Evolutionary conservation across 2,888 invertebrate species (phyloP).

Genomic region (Ganaspis brasiliensis): DNA sequence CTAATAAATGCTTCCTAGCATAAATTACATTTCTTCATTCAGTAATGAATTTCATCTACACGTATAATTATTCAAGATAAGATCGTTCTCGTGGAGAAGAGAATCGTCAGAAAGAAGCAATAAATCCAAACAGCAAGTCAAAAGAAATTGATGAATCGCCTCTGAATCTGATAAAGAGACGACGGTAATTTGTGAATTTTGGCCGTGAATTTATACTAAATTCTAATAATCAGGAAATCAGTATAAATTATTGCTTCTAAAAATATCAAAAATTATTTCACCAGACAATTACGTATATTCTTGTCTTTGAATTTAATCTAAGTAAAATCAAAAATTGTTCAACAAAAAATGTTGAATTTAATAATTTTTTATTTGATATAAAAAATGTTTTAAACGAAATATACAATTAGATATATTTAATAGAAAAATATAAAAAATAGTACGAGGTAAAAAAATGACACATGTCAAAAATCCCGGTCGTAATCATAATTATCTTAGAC

Average conservation of each 20-base stretch:
- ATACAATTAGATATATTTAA: too few relatives aligned
- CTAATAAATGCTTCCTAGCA: slow-evolving; percentile 30
- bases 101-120: slow-evolving; percentile 40
- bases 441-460: too few relatives aligned
- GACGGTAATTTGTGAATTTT: slow-evolving; percentile 24
- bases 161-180: slow-evolving; percentile 32
- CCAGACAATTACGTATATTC: too few relatives aligned
- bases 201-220: not conserved
- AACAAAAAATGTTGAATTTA: too few relatives aligned
- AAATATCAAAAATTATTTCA: not conserved
- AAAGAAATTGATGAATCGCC: slow-evolving; percentile 27
- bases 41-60: slow-evolving; percentile 27
- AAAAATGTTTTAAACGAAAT: too few relatives aligned
- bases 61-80: slow-evolving; percentile 41
- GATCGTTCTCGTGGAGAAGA: slow-evolving; percentile 22
- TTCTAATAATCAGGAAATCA: not conserved
- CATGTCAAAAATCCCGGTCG: too few relatives aligned
- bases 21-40: slow-evolving; percentile 33
- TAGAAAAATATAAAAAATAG: too few relatives aligned
- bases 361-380: too few relatives aligned
- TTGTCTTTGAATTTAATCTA: too few relatives aligned
- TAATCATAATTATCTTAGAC: not conserved
- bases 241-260: not conserved
- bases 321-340: too few relatives aligned
- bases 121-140: slow-evolving; percentile 35